Conservation (phyloP, 1,140 invertebrate species). For the Pogonomyrmex barbatus region DNA sequence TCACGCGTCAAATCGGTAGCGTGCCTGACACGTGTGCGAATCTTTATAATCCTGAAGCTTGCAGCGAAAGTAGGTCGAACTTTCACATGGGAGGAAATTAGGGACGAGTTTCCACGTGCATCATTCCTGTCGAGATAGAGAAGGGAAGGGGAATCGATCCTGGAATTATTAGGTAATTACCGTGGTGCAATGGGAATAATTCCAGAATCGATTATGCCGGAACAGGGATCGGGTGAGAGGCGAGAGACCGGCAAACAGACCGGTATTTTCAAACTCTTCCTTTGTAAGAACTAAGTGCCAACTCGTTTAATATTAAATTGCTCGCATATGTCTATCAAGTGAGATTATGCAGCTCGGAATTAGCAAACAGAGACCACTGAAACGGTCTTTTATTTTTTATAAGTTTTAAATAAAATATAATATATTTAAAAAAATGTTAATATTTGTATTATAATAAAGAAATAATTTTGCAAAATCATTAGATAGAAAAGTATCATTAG, state of each 20-base stretch:
- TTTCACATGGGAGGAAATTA: constrained; percentile 66
- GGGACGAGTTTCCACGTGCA: constrained; percentile 54
- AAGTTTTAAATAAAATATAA: neutral
- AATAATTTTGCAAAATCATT: neutral
- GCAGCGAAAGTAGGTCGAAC: constrained; percentile 70
- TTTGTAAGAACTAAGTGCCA: constrained; percentile 52
- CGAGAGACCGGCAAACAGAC: neutral
- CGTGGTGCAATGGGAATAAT: constrained; percentile 70
- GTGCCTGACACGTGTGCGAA: constrained; percentile 54
- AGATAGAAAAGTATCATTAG: neutral
- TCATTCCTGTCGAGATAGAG: constrained; percentile 23
- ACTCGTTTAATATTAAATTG: constrained; percentile 53
- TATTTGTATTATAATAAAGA: neutral
- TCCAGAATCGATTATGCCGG: constrained; percentile 68
- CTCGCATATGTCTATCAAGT: constrained; percentile 1
- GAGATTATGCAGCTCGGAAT: neutral
- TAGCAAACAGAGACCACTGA: neutral
- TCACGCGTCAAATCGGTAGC: constrained; percentile 41
- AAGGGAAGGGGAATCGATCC: constrained; percentile 58
- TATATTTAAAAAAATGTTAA: too few species aligned
- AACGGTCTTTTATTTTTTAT: neutral
- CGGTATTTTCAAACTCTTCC: constrained; percentile 48
- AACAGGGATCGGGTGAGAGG: neutral
- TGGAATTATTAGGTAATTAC: constrained; percentile 77
- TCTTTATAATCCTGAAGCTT: constrained; percentile 61